Conservation (phyloP, 1,140 invertebrate species). For the Lucilia sericata region DNA sequence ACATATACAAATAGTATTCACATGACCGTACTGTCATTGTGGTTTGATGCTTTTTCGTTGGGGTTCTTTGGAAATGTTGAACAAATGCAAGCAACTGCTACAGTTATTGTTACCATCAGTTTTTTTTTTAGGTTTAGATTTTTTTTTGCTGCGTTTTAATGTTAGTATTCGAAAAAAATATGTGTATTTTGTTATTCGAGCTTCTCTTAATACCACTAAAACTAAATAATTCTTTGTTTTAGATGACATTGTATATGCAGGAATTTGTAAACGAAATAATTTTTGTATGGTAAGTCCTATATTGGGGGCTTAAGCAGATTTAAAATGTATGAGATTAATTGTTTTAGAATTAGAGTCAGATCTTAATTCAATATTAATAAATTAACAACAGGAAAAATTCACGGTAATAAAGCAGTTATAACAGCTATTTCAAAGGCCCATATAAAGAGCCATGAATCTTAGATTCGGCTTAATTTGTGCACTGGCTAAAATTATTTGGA, state of each 20-base stretch:
- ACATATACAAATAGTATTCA: not conserved
- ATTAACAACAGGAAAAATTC: too few species aligned
- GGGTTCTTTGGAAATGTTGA: not conserved
- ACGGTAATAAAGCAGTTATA: too few species aligned
- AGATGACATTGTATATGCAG: not conserved
- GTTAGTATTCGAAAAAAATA: not conserved
- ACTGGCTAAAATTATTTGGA: too few species aligned
- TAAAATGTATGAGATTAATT: too few species aligned
- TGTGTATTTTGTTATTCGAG: not conserved
- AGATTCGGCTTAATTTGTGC: too few species aligned
- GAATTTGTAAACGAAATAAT: not conserved
- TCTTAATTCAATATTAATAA: too few species aligned
- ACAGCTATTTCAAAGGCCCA: too few species aligned
- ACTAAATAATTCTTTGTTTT: constrained; percentile 27
- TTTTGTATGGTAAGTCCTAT: not conserved
- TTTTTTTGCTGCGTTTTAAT: not conserved
- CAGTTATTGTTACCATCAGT: not conserved
- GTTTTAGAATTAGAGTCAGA: too few species aligned
- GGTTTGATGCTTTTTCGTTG: constrained; percentile 19
- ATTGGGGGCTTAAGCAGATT: not conserved
- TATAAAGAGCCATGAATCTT: too few species aligned
- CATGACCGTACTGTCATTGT: not conserved
- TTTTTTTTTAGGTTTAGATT: not conserved
- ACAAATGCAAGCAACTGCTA: not conserved
- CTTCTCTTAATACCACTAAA: not conserved